phyloP scores from a whole-genome alignment of 1,140 invertebrate species.

The Dendrolimus kikuchii region DNA sequence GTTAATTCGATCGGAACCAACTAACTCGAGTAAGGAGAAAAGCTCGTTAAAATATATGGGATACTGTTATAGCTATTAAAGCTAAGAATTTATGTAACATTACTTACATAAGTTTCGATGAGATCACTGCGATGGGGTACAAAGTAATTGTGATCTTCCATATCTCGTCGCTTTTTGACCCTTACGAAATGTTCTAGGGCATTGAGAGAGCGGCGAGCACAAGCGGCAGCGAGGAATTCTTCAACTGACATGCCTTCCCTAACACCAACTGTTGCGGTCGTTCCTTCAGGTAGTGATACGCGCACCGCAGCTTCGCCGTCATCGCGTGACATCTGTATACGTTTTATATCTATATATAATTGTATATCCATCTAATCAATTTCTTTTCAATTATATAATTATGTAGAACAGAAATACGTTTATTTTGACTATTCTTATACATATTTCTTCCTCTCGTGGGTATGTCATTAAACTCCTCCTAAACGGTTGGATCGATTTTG shows the following conservation, averaged over 20 bases:
- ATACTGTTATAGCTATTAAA: too few species aligned
- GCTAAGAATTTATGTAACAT: background rate
- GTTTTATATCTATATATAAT: background rate
- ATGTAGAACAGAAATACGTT: too few species aligned
- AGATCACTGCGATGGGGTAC: conserved; percentile 92
- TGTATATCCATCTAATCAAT: too few species aligned
- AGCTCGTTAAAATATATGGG: too few species aligned
- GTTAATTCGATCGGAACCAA: too few species aligned
- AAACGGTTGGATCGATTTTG: too few species aligned
- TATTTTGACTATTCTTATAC: too few species aligned
- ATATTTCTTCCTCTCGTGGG: too few species aligned
- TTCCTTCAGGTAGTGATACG: conserved; percentile 89
- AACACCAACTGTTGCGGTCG: conserved; percentile 86
- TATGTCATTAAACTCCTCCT: too few species aligned
- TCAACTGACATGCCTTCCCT: conserved; percentile 95
- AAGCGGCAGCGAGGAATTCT: conserved; percentile 93
- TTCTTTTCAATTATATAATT: too few species aligned
- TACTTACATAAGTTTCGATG: conserved; percentile 96
- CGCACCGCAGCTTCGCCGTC: conserved; percentile 90
- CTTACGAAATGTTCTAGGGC: conserved; percentile 96
- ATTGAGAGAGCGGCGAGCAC: conserved; percentile 91
- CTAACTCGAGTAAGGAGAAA: too few species aligned
- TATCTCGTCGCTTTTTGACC: conserved; percentile 94
- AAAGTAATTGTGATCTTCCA: conserved; percentile 97
- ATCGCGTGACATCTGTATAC: conserved; percentile 81